Conservation (phyloP, 2,797 vertebrate genomes). For the Moxostoma hubbsi region DNA sequence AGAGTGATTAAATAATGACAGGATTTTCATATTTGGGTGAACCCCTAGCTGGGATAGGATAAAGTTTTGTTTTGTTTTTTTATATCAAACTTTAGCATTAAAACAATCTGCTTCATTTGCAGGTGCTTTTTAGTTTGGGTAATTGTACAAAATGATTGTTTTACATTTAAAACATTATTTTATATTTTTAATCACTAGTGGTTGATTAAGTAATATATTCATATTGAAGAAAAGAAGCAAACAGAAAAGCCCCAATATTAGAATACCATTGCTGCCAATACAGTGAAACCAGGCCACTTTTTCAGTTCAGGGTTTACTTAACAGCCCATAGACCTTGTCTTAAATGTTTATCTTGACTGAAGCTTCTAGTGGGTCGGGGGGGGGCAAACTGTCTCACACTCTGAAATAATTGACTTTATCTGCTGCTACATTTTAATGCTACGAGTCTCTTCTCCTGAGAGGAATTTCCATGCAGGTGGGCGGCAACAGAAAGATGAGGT, state of each 20-base stretch:
- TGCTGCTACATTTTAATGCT: conserved; percentile 35
- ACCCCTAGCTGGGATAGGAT: too few relatives aligned
- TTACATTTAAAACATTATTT: too few relatives aligned
- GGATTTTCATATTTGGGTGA: too few relatives aligned
- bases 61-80: too few relatives aligned
- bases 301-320: conserved; percentile 48
- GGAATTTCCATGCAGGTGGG: conserved; percentile 57
- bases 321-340: conserved; percentile 49
- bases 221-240: not conserved
- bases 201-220: conserved; percentile 18
- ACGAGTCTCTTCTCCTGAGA: conserved; percentile 42
- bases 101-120: not conserved
- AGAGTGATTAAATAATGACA: too few relatives aligned
- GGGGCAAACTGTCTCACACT: conserved; percentile 18
- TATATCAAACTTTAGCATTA: not conserved
- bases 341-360: conserved; percentile 40
- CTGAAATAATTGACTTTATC: conserved; percentile 44
- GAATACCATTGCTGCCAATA: conserved; percentile 9
- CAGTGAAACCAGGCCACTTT: conserved; percentile 19
- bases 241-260: too few relatives aligned
- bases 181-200: conserved; percentile 24
- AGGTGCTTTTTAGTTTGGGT: not conserved
- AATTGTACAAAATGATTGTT: not conserved
- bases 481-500: conserved; percentile 56
- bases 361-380: conserved; percentile 36